Conservation (phyloP, 1,140 invertebrate species). For the Megalonaias nervosa region DNA sequence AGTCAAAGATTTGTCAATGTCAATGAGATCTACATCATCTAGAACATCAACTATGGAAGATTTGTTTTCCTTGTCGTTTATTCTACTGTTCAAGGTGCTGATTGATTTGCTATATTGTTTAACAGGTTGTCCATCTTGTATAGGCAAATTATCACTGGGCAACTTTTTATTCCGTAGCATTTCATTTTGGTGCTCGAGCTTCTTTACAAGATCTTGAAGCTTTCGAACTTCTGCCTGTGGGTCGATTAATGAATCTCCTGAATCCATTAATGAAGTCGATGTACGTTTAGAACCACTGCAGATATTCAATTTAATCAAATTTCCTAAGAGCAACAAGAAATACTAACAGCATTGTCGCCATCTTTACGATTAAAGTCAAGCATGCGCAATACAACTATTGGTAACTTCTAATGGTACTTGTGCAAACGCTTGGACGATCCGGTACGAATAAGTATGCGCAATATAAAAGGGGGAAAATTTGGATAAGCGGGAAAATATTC, state of each 20-base stretch:
- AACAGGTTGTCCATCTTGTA: slow-evolving; percentile 30
- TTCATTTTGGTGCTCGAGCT: slow-evolving; percentile 71
- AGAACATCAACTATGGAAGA: slow-evolving; percentile 36
- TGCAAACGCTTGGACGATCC: too few relatives aligned
- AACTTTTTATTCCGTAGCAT: slow-evolving; percentile 64
- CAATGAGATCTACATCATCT: slow-evolving; percentile 56
- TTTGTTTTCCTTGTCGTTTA: slow-evolving; percentile 25
- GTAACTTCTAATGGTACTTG: too few relatives aligned
- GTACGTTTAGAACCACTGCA: too few relatives aligned
- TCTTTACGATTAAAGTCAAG: too few relatives aligned
- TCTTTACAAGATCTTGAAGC: slow-evolving; percentile 70
- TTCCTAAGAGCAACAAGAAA: too few relatives aligned
- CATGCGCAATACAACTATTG: too few relatives aligned
- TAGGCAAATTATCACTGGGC: slow-evolving; percentile 17
- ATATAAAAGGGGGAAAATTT: too few relatives aligned
- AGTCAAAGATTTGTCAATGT: slow-evolving; percentile 52
- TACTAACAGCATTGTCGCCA: too few relatives aligned
- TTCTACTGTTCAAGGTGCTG: slow-evolving; percentile 23
- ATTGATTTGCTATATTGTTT: slow-evolving; percentile 49
- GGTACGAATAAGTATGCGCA: too few relatives aligned
- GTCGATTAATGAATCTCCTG: slow-evolving; percentile 50
- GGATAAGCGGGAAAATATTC: too few relatives aligned
- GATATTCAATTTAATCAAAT: too few relatives aligned
- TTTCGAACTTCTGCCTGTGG: slow-evolving; percentile 70
- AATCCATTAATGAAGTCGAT: slow-evolving; percentile 25